Evolutionary conservation across 2,888 invertebrate genomes (phyloP).

Genomic region (Sepiola atlantica): DNA sequence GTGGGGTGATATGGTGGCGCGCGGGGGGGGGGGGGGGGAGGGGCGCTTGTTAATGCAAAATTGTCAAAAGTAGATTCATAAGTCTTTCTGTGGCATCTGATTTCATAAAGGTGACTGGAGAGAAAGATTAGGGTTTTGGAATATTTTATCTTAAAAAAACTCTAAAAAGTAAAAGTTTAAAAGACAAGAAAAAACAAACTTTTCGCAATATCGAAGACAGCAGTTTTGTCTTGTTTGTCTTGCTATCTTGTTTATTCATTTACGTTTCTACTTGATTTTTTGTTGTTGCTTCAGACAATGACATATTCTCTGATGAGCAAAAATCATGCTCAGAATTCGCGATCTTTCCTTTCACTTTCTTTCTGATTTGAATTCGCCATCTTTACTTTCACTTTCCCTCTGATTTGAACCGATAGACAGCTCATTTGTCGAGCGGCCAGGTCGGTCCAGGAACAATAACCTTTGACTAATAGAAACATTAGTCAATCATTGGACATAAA

Average conservation of each 20-base stretch:
- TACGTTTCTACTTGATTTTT: neutral
- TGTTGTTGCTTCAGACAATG: conserved; percentile 8
- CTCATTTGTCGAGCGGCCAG: conserved; percentile 14
- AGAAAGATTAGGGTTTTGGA: neutral
- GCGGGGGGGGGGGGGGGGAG: too few species aligned
- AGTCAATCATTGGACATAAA: conserved; percentile 22
- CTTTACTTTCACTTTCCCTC: neutral
- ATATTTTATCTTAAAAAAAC: neutral
- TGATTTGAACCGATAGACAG: conserved; percentile 18
- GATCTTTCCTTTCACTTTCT: neutral
- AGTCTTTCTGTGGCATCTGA: neutral
- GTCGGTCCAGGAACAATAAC: conserved; percentile 32
- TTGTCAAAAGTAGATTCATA: neutral
- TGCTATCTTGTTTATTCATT: neutral
- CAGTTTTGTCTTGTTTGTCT: neutral
- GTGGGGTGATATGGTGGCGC: too few species aligned
- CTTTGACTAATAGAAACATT: conserved; percentile 32
- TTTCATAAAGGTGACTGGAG: neutral
- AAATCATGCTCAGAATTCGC: conserved; percentile 18
- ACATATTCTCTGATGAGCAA: neutral
- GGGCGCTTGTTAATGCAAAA: too few species aligned
- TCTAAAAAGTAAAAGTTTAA: neutral
- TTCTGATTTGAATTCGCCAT: neutral
- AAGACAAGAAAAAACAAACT: neutral
- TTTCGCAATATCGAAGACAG: conserved; percentile 32